A percentile compares a stretch with the other conserved stretches of the same genome.
Conservation (phyloP, 2,888 invertebrate species). For the Vesta saturnalis region DNA sequence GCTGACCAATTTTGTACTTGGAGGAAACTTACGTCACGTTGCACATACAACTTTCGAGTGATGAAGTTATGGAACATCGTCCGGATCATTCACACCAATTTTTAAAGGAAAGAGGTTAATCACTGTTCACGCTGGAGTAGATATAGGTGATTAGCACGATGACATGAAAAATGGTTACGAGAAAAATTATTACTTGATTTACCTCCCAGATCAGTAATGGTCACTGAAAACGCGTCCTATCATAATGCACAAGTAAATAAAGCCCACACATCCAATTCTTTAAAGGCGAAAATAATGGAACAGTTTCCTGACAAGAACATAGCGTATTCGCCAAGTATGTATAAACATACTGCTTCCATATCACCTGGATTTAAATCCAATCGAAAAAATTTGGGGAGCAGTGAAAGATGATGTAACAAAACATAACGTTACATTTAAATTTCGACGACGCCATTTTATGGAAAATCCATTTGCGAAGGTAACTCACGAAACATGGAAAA, state of each 20-base stretch:
- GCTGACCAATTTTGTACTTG: neutral
- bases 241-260: too few relatives aligned
- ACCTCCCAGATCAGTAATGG: too few relatives aligned
- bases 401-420: neutral
- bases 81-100: too few relatives aligned
- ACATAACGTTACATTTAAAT: neutral
- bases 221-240: too few relatives aligned
- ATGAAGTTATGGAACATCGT: neutral
- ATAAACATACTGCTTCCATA: slow-evolving; percentile 2
- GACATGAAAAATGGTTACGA: neutral
- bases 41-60: neutral
- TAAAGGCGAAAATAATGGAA: slow-evolving; percentile 1
- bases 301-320: neutral
- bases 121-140: neutral
- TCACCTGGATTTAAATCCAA: neutral
- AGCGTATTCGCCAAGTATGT: neutral
- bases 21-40: neutral
- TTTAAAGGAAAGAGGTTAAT: too few relatives aligned
- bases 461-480: too few relatives aligned
- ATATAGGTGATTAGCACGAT: neutral
- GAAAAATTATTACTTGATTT: too few relatives aligned
- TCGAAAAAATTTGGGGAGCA: neutral
- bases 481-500: too few relatives aligned
- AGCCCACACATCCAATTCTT: too few relatives aligned
- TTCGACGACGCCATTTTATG: too few relatives aligned